Conservation (phyloP, 30 jellyfish, hydroid and myxozoan species). For the Turritopsis rubra region DNA sequence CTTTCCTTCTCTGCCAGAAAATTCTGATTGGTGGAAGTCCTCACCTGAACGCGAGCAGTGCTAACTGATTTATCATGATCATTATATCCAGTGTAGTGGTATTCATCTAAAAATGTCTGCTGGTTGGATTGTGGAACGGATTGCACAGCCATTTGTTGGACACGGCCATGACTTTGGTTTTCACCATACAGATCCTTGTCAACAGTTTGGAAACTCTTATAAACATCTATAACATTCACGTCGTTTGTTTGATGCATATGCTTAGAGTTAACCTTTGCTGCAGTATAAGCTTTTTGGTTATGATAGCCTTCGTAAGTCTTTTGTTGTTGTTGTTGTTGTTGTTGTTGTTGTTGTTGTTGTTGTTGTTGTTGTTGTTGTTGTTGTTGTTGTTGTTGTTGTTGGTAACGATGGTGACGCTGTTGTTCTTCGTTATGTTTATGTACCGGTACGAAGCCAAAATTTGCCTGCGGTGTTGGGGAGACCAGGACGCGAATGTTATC, state of each 20-base stretch:
- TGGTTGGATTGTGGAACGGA: neutral
- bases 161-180: too few species aligned
- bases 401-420: neutral
- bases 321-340: neutral
- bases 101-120: neutral
- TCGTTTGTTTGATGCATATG: neutral
- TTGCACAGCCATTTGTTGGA: too few species aligned
- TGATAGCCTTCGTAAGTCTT: neutral
- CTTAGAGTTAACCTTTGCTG: neutral
- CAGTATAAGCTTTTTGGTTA: neutral
- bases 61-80: neutral
- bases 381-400: neutral
- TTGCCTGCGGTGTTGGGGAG: slow-evolving; percentile 2
- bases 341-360: too few species aligned
- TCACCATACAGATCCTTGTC: neutral
- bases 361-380: neutral
- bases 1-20: neutral
- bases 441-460: slow-evolving; percentile 10
- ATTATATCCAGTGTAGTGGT: neutral
- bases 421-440: neutral
- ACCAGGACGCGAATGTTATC: neutral
- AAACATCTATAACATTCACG: neutral
- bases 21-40: neutral
- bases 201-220: neutral
- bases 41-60: neutral